These are phyloP conservation scores for Hyalella azteca DNA, from an alignment of 2,888 invertebrate species.

Conservation along the genomic window DNA sequence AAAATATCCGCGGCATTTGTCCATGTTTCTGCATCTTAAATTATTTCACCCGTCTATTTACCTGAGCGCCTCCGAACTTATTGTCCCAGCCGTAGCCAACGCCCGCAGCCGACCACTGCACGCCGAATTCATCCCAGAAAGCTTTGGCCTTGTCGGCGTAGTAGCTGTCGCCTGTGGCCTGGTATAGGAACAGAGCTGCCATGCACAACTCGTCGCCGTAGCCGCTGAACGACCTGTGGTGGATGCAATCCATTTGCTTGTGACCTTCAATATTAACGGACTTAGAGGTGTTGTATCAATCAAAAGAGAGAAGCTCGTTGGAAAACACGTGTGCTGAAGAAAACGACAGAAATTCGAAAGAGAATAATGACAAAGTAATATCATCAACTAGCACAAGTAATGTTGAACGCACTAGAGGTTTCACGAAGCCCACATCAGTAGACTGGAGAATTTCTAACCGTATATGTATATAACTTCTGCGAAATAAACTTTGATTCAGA, in stretches of 20 bases:
- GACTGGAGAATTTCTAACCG: neutral
- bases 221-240: conserved; percentile 64
- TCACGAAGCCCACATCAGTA: neutral
- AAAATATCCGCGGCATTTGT: no score
- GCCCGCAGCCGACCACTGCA: conserved; percentile 59
- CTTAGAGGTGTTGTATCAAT: neutral
- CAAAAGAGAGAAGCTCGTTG: neutral
- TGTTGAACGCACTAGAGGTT: neutral
- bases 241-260: neutral
- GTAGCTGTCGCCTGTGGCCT: conserved; percentile 65
- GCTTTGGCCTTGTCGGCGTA: conserved; percentile 66
- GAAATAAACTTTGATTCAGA: neutral
- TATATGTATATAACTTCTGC: neutral
- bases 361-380: neutral
- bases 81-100: conserved; percentile 67
- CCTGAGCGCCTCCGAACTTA: conserved; percentile 65
- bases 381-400: neutral
- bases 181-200: conserved; percentile 69
- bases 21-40: no score
- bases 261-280: neutral
- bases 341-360: neutral
- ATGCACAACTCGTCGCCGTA: conserved; percentile 69
- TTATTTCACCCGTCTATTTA: no score
- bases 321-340: neutral
- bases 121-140: conserved; percentile 49